These are phyloP conservation scores for Eupithecia centaureata DNA, from an alignment of 2,888 invertebrate species.

Conservation along the genomic window DNA sequence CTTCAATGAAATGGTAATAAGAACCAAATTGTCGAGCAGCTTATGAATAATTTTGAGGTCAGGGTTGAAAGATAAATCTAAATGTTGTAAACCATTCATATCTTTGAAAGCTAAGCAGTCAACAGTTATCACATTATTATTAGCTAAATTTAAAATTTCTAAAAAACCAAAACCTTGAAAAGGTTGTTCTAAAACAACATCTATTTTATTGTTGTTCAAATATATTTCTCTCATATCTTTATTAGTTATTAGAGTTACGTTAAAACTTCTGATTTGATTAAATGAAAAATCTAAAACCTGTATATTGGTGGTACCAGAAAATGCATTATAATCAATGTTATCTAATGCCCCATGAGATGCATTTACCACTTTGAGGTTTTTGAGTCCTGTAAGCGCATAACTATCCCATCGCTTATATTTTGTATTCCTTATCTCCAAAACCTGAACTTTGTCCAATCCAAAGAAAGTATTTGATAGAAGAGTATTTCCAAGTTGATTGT, in stretches of 20 bases:
- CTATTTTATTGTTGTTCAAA: constrained; percentile 23
- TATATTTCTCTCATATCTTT: constrained; percentile 15
- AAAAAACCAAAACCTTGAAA: constrained; percentile 12
- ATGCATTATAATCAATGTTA: constrained; percentile 18
- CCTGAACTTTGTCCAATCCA: constrained; percentile 24
- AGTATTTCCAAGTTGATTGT: constrained; percentile 14
- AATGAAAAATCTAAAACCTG: constrained; percentile 20
- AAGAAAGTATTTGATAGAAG: constrained; percentile 21
- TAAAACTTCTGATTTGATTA: constrained; percentile 19
- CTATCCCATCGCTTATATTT: constrained; percentile 14
- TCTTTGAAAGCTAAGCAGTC: constrained; percentile 15
- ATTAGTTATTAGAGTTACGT: constrained; percentile 16
- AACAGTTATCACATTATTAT: constrained; percentile 15
- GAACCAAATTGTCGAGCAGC: constrained; percentile 6
- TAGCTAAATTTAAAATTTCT: constrained; percentile 15
- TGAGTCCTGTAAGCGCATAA: constrained; percentile 20
- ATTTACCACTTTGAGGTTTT: constrained; percentile 14
- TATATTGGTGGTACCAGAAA: constrained; percentile 16
- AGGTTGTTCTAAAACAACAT: constrained; percentile 9
- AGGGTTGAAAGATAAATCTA: constrained; percentile 23
- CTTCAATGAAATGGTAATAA: constrained; percentile 11
- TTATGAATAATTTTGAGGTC: constrained; percentile 13
- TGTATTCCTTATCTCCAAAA: constrained; percentile 22
- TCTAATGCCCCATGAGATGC: constrained; percentile 19
- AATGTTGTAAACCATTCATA: constrained; percentile 9